phyloP scores from a whole-genome alignment of 2,888 invertebrate genomes.

The Syrphus vitripennis region DNA sequence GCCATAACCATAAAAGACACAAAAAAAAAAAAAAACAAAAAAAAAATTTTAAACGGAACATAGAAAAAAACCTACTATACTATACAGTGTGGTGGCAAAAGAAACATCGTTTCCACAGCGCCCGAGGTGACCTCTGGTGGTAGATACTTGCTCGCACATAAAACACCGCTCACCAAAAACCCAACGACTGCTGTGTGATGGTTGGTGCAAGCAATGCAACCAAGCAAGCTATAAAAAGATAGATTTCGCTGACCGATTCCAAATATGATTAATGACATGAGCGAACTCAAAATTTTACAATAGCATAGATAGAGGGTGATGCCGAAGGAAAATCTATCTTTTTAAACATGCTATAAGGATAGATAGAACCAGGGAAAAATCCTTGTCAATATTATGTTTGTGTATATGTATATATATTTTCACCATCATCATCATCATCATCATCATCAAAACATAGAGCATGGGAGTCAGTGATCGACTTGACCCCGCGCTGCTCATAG shows the following conservation, averaged over 20 bases:
- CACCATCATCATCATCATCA: not conserved
- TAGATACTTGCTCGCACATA: constrained; percentile 46
- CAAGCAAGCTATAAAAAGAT: constrained; percentile 14
- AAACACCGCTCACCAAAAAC: constrained; percentile 35
- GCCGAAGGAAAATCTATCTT: constrained; percentile 18
- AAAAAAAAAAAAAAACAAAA: not conserved
- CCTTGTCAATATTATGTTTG: constrained; percentile 53
- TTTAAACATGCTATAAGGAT: not conserved
- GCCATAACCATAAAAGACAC: constrained; percentile 13
- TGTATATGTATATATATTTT: constrained; percentile 6
- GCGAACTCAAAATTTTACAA: constrained; percentile 61
- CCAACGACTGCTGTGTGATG: constrained; percentile 33
- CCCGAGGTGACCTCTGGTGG: constrained; percentile 62
- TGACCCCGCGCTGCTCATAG: constrained; percentile 67
- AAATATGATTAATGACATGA: constrained; percentile 70
- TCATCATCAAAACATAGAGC: not conserved
- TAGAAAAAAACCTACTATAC: not conserved
- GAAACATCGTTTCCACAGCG: constrained; percentile 58
- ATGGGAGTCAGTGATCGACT: constrained; percentile 65
- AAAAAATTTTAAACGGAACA: not conserved
- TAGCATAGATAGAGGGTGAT: constrained; percentile 34
- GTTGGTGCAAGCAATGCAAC: not conserved
- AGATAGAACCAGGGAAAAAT: constrained; percentile 22
- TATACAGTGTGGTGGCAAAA: constrained; percentile 54
- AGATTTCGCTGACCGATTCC: constrained; percentile 70